Conservation (phyloP, 2,797 vertebrate genomes). For the Oceanodroma leucorhoa region DNA sequence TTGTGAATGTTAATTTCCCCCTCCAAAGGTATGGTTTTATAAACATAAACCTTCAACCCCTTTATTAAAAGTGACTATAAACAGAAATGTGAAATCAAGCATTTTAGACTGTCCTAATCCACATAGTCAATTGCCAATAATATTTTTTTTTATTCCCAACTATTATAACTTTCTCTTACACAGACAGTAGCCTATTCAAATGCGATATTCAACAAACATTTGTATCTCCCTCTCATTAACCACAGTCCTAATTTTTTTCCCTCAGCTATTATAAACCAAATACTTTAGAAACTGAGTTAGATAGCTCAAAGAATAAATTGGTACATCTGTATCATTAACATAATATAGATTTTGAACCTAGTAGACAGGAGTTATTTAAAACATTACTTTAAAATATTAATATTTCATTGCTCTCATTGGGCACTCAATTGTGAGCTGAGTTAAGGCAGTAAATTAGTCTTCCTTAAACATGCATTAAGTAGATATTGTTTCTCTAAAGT, state of each 20-base stretch:
- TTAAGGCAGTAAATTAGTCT: background rate
- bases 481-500: conserved; percentile 32
- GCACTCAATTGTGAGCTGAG: background rate
- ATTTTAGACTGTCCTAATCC: background rate
- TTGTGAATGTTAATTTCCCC: background rate
- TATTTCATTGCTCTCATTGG: background rate
- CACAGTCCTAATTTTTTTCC: background rate
- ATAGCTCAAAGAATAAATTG: background rate
- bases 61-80: background rate
- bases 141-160: background rate
- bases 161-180: background rate
- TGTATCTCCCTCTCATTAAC: background rate
- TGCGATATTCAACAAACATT: background rate
- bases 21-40: background rate
- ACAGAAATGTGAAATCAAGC: background rate
- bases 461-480: background rate
- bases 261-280: background rate
- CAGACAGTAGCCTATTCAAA: background rate
- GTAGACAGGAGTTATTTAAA: background rate
- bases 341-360: background rate
- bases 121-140: background rate
- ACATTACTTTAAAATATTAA: conserved; percentile 5
- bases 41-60: background rate
- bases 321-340: background rate
- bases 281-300: background rate